Evolutionary conservation across 2,888 invertebrate species (phyloP).

Genomic region (Alitta virens): DNA sequence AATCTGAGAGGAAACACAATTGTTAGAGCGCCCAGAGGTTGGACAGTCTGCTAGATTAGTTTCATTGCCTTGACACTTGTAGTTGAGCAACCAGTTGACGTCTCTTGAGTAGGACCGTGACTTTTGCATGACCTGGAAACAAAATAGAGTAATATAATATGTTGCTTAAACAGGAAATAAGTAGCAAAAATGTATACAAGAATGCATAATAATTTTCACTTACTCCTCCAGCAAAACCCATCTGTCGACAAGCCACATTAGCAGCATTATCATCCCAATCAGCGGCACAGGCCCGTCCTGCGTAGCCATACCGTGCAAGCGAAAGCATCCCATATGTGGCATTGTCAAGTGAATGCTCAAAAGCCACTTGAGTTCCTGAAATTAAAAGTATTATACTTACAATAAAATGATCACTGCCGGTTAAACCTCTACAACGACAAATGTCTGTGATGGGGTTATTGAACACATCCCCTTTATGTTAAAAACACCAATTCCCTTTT

Average conservation of each 20-base stretch:
- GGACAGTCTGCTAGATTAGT: background rate
- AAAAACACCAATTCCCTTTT: too few relatives aligned
- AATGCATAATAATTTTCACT: slow-evolving; percentile 3
- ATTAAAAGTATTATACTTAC: too few relatives aligned
- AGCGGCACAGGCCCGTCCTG: slow-evolving; percentile 27
- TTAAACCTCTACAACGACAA: too few relatives aligned
- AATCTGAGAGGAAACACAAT: slow-evolving; percentile 2
- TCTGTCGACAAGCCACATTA: slow-evolving; percentile 34
- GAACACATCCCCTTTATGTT: too few relatives aligned
- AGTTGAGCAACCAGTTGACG: slow-evolving; percentile 9
- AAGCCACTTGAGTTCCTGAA: too few relatives aligned
- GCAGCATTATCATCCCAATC: slow-evolving; percentile 40
- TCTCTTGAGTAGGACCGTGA: background rate
- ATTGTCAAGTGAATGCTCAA: too few relatives aligned
- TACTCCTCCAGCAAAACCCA: slow-evolving; percentile 38
- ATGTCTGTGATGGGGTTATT: too few relatives aligned
- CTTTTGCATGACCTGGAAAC: too few relatives aligned
- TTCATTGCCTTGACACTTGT: slow-evolving; percentile 10
- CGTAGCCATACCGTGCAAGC: slow-evolving; percentile 30
- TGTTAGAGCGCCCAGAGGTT: background rate
- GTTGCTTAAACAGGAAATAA: too few relatives aligned
- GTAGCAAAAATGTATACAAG: too few relatives aligned
- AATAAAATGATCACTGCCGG: too few relatives aligned
- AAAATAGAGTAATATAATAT: too few relatives aligned
- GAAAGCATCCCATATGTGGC: background rate